These are phyloP conservation scores for Xenopus laevis DNA, from an alignment of 2,113 vertebrate genomes.

Conservation along the genomic window DNA sequence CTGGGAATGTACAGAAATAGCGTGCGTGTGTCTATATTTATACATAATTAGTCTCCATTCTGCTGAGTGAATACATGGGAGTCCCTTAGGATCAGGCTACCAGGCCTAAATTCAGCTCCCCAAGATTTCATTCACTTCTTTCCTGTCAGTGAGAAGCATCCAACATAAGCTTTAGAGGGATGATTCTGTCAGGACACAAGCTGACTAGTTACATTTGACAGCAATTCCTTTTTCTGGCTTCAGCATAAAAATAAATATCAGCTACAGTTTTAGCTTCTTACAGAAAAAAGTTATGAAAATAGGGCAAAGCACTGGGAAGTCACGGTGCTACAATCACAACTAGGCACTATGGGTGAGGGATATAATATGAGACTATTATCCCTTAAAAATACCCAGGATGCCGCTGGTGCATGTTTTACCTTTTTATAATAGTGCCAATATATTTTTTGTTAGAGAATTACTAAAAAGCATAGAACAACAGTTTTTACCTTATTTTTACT, in stretches of 20 bases:
- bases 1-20: constrained; percentile 23
- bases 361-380: no score
- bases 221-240: constrained; percentile 5
- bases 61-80: constrained; percentile 34
- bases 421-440: no score
- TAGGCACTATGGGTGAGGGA: no score
- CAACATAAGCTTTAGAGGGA: constrained; percentile 15
- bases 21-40: constrained; percentile 31
- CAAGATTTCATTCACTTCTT: constrained; percentile 19
- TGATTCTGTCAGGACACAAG: constrained; percentile 23
- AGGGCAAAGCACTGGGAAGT: no score
- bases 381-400: no score
- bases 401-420: no score
- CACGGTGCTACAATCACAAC: no score
- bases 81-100: constrained; percentile 32
- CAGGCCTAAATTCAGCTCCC: constrained; percentile 32
- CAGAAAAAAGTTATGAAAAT: background rate
- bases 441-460: no score
- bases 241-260: constrained; percentile 27
- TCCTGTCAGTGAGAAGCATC: constrained; percentile 23
- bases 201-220: constrained; percentile 28
- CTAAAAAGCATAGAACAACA: no score
- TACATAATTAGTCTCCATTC: constrained; percentile 37
- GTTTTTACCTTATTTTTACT: no score
- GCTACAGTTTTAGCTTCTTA: background rate